These are phyloP conservation scores for Chiloscyllium punctatum DNA, from an alignment of 2,797 vertebrate species.

Conservation along the genomic window DNA sequence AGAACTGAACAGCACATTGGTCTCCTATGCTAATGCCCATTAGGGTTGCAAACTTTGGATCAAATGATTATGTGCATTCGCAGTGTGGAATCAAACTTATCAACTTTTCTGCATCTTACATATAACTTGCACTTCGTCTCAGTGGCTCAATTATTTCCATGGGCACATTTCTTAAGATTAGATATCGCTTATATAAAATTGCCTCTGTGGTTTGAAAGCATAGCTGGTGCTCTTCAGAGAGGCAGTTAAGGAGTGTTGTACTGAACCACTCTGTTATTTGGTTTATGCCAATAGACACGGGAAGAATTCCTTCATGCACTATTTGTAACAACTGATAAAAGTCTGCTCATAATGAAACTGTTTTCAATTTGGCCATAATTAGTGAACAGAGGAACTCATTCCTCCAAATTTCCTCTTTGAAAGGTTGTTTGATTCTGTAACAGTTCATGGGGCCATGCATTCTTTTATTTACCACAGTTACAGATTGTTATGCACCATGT, in stretches of 20 bases:
- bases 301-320: background rate
- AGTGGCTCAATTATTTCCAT: background rate
- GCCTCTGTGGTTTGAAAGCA: background rate
- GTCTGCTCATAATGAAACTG: slow-evolving; percentile 19
- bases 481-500: slow-evolving; percentile 26
- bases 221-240: slow-evolving; percentile 1
- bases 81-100: background rate
- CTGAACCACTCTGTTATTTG: background rate
- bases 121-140: background rate
- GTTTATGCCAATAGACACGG: background rate
- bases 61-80: background rate
- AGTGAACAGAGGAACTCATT: slow-evolving; percentile 4
- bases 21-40: background rate
- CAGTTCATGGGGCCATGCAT: background rate
- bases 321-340: background rate
- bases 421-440: slow-evolving; percentile 25
- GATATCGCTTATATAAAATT: background rate
- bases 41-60: background rate
- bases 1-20: background rate
- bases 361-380: slow-evolving; percentile 13
- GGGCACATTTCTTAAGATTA: background rate
- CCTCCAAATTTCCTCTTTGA: slow-evolving; percentile 20
- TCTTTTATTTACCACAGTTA: slow-evolving; percentile 32
- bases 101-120: background rate
- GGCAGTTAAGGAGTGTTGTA: background rate